Evolutionary conservation across 2,113 vertebrate genomes (phyloP), one percentile per base, ranked within the genome.

Genomic region (Rafetus swinhoei): DNA sequence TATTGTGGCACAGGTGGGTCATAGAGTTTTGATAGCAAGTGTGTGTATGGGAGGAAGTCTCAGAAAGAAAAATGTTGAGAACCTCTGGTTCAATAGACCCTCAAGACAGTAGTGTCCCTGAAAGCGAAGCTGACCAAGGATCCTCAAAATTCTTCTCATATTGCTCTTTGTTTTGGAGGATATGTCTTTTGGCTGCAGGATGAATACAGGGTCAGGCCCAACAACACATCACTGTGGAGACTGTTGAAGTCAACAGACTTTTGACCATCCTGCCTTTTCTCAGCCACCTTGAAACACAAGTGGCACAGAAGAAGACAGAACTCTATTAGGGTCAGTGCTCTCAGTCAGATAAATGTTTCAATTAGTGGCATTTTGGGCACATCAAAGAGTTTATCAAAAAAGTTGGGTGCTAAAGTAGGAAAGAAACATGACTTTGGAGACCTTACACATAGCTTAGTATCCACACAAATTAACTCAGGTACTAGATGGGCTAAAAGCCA

Each of bases 81-180:
- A 39, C 39, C 39, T 39, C 39, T 39, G 4, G 0, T 4, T 10
- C 62, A 62, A 2, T 7, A 0, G 0, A 9, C 35, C 19, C 1
- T 0, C 6, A 93, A 32, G 79, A n/a, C 2, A 16, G 52, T 32
- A 6, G 3, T 59, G 84, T 90, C 27, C 79, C n/a, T 57, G 9
- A 3, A 0, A 55, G 52, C 7, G 32, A 0, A 21, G 11, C 3
- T 87, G 52, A 45, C 55, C 57, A 53, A 82, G n/a, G 45, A 27
- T 54, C 69, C n/a, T 35, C 19, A 35, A 39, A 39, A 74, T 39
- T 39, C 35, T n/a, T 74, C 19, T 74, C 19, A 39, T 11, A 74
- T n/a, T 14, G 32, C 35, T 39, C 69, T 39, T 74, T n/a, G 35
- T 16, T 9, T 39, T 74, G n/a, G 32, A 9, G 54, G 85, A 95